Percentiles rank a stretch among this genome's conserved stretches.
These are phyloP conservation scores for Cyaniris semiargus DNA, from an alignment of 2,888 invertebrate genomes.

Conservation along the genomic window DNA sequence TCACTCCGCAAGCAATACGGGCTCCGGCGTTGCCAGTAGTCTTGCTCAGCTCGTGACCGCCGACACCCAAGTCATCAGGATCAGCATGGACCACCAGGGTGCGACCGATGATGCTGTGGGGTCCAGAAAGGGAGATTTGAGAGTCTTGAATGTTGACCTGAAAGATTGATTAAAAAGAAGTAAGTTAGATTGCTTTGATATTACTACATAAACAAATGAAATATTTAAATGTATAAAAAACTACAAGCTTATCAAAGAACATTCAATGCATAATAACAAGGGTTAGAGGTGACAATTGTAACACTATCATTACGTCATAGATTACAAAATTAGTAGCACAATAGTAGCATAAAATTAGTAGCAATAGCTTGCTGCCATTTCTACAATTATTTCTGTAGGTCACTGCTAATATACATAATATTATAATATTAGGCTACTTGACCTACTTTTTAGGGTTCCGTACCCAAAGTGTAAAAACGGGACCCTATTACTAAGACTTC, in stretches of 20 bases:
- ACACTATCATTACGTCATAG: background rate
- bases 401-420: too few relatives aligned
- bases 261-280: conserved; percentile 9
- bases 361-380: background rate
- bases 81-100: conserved; percentile 95
- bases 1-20: conserved; percentile 93
- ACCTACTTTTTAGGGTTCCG: too few relatives aligned
- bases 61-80: conserved; percentile 95
- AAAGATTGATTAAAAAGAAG: background rate
- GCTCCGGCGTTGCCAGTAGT: conserved; percentile 97
- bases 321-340: background rate
- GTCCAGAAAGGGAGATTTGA: conserved; percentile 77
- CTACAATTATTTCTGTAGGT: background rate
- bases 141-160: conserved; percentile 71
- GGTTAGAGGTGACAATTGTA: conserved; percentile 5
- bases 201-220: background rate
- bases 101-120: conserved; percentile 89
- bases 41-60: conserved; percentile 95
- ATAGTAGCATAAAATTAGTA: background rate
- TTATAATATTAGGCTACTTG: too few relatives aligned
- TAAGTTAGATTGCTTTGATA: background rate
- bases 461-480: too few relatives aligned
- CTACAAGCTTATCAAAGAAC: background rate
- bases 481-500: too few relatives aligned
- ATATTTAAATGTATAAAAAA: background rate